Conservation (phyloP, 2,888 invertebrate species). For the Alloplasta piceator region DNA sequence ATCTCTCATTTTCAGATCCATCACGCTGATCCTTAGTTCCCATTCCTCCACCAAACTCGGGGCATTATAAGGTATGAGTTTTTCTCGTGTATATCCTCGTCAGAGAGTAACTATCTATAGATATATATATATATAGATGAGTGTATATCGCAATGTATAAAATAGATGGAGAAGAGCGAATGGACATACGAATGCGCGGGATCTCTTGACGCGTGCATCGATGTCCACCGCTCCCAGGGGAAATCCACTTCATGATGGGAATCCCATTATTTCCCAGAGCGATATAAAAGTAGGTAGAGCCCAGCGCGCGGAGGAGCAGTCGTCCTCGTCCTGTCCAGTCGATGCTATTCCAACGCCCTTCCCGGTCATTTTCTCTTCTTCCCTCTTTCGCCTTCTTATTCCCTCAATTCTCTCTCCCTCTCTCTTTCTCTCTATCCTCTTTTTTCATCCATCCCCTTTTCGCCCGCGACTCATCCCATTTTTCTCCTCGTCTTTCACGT, state of each 20-base stretch:
- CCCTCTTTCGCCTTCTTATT: conserved; percentile 44
- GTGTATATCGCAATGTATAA: conserved; percentile 6
- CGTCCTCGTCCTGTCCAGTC: conserved; percentile 70
- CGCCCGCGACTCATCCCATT: conserved; percentile 63
- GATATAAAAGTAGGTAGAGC: conserved; percentile 76
- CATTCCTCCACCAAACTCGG: too few species aligned
- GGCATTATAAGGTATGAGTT: too few species aligned
- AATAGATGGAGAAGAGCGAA: conserved; percentile 41
- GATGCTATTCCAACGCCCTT: conserved; percentile 69
- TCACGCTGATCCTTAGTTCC: too few species aligned
- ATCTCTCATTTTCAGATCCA: too few species aligned
- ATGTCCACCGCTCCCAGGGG: conserved; percentile 82
- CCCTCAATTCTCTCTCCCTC: conserved; percentile 45
- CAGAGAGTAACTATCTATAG: conserved; percentile 71
- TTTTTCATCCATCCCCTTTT: conserved; percentile 63
- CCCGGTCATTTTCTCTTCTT: conserved; percentile 59
- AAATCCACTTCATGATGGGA: conserved; percentile 84
- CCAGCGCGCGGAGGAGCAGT: conserved; percentile 69
- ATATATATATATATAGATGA: conserved; percentile 9
- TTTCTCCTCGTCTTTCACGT: conserved; percentile 34
- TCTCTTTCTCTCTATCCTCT: conserved; percentile 47
- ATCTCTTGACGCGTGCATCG: conserved; percentile 75
- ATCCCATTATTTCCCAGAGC: conserved; percentile 81
- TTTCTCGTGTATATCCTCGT: conserved; percentile 37
- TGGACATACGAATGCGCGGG: conserved; percentile 70